These are phyloP conservation scores for Eledone cirrhosa DNA, from an alignment of 2,888 invertebrate genomes.

Conservation along the genomic window DNA sequence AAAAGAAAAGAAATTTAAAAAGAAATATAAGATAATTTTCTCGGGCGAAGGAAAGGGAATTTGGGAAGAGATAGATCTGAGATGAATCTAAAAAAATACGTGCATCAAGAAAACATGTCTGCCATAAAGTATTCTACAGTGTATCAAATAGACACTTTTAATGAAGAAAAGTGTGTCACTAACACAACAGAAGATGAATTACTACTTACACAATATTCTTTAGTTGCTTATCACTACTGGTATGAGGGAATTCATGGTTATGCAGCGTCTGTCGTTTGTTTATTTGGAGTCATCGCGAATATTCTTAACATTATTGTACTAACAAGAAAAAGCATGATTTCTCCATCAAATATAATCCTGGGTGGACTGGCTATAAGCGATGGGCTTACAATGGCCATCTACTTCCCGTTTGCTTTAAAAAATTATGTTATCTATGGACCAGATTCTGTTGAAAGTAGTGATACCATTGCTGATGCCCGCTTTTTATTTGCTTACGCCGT, in stretches of 20 bases:
- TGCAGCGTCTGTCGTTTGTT: slow-evolving; percentile 84
- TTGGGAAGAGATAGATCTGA: too few species aligned
- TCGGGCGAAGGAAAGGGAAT: too few species aligned
- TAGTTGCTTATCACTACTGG: slow-evolving; percentile 24
- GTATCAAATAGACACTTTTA: too few species aligned
- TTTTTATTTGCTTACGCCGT: slow-evolving; percentile 80
- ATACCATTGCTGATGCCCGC: slow-evolving; percentile 59
- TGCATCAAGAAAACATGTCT: too few species aligned
- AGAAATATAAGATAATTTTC: too few species aligned
- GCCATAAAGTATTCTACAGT: too few species aligned
- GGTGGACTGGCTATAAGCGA: slow-evolving; percentile 88
- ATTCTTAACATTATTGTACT: slow-evolving; percentile 89
- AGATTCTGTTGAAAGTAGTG: slow-evolving; percentile 45
- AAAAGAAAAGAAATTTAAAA: too few species aligned
- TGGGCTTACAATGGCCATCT: slow-evolving; percentile 86
- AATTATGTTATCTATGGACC: slow-evolving; percentile 64
- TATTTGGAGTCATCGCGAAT: slow-evolving; percentile 90
- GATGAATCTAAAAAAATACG: too few species aligned
- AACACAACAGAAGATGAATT: too few species aligned
- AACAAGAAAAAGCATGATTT: slow-evolving; percentile 86
- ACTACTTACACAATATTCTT: too few species aligned
- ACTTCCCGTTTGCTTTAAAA: slow-evolving; percentile 88
- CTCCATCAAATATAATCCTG: slow-evolving; percentile 90
- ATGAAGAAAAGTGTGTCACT: too few species aligned
- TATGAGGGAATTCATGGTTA: slow-evolving; percentile 78